Evolutionary conservation across 2,797 vertebrate genomes (phyloP), one percentile per base, ranked within the genome.

Genomic region (Leucoraja ocellata): DNA sequence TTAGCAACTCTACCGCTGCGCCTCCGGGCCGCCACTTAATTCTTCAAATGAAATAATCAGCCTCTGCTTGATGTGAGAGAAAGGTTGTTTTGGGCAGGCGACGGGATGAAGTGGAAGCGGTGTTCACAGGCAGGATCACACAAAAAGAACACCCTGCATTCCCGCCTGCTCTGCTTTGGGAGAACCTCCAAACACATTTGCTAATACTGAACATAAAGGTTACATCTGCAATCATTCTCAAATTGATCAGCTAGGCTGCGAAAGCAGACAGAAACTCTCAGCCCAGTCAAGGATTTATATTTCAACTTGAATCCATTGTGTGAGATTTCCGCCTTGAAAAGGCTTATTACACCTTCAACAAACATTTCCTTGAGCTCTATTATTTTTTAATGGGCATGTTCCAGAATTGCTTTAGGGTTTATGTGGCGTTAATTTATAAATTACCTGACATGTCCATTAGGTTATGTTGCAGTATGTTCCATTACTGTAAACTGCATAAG

Each of bases 401-500:
- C 23, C 90, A 73, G 36, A 54, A 74, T 92, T 76, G 71, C 39
- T n/a, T 92, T 54, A 54, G 46, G 13, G n/a, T 88, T 88, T 68
- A 88, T 36, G 36, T 88, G 63, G 63, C n/a, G 6, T 88, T 88
- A 88, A 68, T 88, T 88, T 88, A n/a, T 36, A 68, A 88, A 68
- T 68, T 46, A 54, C 23, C 68, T 54, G 21, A 46, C 39, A 92
- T 54, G 23, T 71, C 71, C 25, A 76, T 76, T 71, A 71, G 88
- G 46, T 23, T 46, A 58, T 76, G 71, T 74, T 28, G 46, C 90
- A 58, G 36, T 74, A n/a, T 54, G 25, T 58, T 28, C 46, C 21
- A 76, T 23, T 28, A 76, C 71, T 76, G 39, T 76, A 92, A 92
- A 92, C 68, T 74, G 16, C 84, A 74, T 11, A 39, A 73, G 36